A percentile compares a stretch with the other conserved stretches of the same genome.
Evolutionary conservation across 2,113 vertebrate genomes (phyloP).

Genomic region (Sinocyclocheilus anshuiensis): DNA sequence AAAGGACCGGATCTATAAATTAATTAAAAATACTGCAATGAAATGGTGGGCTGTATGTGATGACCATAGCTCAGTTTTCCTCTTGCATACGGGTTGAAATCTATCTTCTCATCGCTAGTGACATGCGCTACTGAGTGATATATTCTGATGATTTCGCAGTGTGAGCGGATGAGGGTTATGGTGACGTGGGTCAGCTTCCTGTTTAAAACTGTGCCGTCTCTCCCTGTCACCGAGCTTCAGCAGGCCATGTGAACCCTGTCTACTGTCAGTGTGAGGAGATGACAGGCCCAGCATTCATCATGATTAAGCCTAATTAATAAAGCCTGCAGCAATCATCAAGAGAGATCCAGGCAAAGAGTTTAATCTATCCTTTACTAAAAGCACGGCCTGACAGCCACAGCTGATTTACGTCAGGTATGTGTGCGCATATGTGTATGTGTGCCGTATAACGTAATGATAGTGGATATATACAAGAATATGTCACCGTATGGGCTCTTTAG

Average conservation of each 20-base stretch:
- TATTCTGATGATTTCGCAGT: constrained; percentile 30
- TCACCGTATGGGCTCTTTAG: constrained; percentile 26
- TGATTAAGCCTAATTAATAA: constrained; percentile 67
- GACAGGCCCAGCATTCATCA: constrained; percentile 63
- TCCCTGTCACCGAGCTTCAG: constrained; percentile 38
- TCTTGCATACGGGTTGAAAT: background rate
- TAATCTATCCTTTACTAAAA: constrained; percentile 67
- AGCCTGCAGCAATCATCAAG: constrained; percentile 62
- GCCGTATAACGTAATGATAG: constrained; percentile 37
- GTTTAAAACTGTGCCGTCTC: constrained; percentile 35
- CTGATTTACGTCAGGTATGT: constrained; percentile 74
- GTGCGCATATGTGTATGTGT: constrained; percentile 42
- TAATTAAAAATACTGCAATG: background rate
- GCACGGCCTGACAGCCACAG: constrained; percentile 72
- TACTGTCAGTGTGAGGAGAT: constrained; percentile 42
- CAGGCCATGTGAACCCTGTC: constrained; percentile 48
- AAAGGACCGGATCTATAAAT: background rate
- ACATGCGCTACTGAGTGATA: constrained; percentile 31
- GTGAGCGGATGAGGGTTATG: constrained; percentile 30
- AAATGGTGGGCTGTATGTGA: background rate
- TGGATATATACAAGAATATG: constrained; percentile 43
- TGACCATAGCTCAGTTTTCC: background rate
- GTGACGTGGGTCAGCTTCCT: constrained; percentile 33
- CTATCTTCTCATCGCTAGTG: background rate
- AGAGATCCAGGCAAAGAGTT: constrained; percentile 50